Evolutionary conservation across 2,113 vertebrate genomes (phyloP), one percentile per base, ranked within the genome.

Genomic region (Alces alces): DNA sequence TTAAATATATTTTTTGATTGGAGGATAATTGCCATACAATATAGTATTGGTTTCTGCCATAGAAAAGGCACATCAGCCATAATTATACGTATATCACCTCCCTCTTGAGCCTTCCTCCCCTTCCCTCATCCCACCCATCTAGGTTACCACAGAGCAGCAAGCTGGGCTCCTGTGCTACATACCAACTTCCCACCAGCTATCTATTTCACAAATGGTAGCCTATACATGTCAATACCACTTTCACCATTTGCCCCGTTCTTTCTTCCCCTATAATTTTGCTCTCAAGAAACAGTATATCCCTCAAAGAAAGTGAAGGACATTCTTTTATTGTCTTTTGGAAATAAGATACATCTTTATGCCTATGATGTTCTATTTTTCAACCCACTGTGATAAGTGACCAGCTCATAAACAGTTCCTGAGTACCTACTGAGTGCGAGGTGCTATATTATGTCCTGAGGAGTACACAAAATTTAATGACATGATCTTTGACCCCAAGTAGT

Each of bases 271-370:
- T 66, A 36, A 36, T 70, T 36, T 70, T 70, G 92, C 86, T 88
- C 61, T 92, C 45, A 58, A 87, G 70, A 21, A 89, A 70, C 14
- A 43, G 25, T 80, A 91, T 17, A 36, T 52, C 86, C 58, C 36
- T n/a, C 84, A 93, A 0, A 0, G 50, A 97, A 96, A 19, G 33
- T 86, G 93, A 86, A 14, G 52, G 78, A 11, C 82, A 64, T 95
- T 96, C 78, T 96, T 95, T 61, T 87, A 85, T 98, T 86, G 91
- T 43, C 55, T 16, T 87, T 55, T 43, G 28, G 85, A 96, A 83
- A 61, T 92, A 76, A 52, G 52, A 92, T 54, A 33, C 10, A 80
- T 57, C 52, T 61, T 43, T 58, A 73, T 96, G 89, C 87, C 94
- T 93, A 90, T 85, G 57, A 64, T 73, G 79, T 91, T 87, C 89